Evolutionary conservation across 1,140 invertebrate species (phyloP), one percentile per base, ranked within the genome.

Genomic region (Lordiphosa stackelbergi): DNA sequence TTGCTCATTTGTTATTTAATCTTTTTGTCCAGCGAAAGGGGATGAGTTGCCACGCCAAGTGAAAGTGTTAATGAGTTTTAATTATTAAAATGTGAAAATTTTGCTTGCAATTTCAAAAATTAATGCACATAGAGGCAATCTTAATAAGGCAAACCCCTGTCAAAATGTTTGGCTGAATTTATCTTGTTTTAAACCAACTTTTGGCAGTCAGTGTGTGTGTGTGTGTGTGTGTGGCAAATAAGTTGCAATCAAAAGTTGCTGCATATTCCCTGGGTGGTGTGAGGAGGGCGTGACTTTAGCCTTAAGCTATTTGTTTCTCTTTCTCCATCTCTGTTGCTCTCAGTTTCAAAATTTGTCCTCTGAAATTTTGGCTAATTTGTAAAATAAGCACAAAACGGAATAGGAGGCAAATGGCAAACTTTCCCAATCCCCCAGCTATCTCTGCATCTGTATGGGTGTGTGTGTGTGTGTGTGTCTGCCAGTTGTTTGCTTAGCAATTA

Each of bases 1-100:
- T 79, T 58, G 71, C 77, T 79, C 75, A 79, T 79, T 79, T 75
- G 75, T 79, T 79, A 79, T 79, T 81, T 79, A 81, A 72, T 81
- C 71, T 60, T 72, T 34, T 28, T 58, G 71, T 61, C 77, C 77
- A 66, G 75, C 43, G 13, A 69, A 53, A 16, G 22, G 43, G 43
- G 58, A 48, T 53, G 41, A 42, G 16, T n/a, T 3, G n/a, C 24
- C n/a, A 36, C 31, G 38, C 22, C 28, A 31, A 55, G 62, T 41
- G 66, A 68, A 74, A 75, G 75, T 81, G 75, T 83, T 79, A 79
- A 79, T 79, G 75, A 79, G 75, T 69, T 79, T 79, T 79, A 79
- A 79, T 79, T 75, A 79, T 79, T 79, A 65, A 79, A 81, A 75
- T 81, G 56, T 58, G 42, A 46, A 59, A 46, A 28, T 47, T 16